phyloP scores from a whole-genome alignment of 2,888 invertebrate species.

The Theodoxus fluviatilis region DNA sequence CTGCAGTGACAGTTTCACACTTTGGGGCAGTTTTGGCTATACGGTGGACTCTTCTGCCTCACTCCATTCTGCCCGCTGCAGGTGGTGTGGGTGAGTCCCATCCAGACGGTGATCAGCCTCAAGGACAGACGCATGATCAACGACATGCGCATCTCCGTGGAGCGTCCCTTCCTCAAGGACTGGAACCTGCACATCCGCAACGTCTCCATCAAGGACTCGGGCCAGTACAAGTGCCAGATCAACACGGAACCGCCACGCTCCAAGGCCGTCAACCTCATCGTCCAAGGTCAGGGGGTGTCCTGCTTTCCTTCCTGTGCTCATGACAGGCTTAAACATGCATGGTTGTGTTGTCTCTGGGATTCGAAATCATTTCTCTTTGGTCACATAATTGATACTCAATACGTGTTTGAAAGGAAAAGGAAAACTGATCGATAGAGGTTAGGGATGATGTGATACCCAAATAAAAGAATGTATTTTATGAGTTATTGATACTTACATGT shows the following conservation, averaged over 20 bases:
- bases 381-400: too few species aligned
- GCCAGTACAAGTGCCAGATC: constrained; percentile 58
- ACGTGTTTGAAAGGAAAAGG: too few species aligned
- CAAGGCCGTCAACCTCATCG: constrained; percentile 52
- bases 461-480: too few species aligned
- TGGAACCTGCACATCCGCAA: constrained; percentile 60
- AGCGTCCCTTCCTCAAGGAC: constrained; percentile 48
- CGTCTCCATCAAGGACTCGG: constrained; percentile 49
- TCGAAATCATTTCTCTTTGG: too few species aligned
- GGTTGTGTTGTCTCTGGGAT: too few species aligned
- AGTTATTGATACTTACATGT: too few species aligned
- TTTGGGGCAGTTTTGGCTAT: too few species aligned
- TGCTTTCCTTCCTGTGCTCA: neutral
- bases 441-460: too few species aligned
- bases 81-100: constrained; percentile 59
- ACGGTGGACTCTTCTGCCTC: neutral
- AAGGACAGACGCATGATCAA: constrained; percentile 54
- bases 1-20: too few species aligned
- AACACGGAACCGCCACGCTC: constrained; percentile 56
- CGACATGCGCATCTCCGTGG: constrained; percentile 56
- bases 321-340: too few species aligned
- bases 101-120: constrained; percentile 46
- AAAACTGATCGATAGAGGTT: too few species aligned
- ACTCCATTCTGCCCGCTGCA: constrained; percentile 34
- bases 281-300: constrained; percentile 48